Evolutionary conservation across 2,797 vertebrate species (phyloP).

Genomic region (Atherinosoma microstoma): DNA sequence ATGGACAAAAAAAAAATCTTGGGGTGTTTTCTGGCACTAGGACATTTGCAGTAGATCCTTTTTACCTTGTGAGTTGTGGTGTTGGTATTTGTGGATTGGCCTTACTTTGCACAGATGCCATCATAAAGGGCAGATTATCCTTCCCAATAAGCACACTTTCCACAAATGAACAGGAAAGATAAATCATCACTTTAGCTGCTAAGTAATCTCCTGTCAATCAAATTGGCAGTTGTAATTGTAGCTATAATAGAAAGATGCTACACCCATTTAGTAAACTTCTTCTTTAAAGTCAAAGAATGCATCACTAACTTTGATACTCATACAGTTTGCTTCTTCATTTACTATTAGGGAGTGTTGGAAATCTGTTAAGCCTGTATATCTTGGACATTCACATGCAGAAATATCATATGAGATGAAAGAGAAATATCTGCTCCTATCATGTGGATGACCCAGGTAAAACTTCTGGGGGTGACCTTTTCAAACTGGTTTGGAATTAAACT

Average conservation of each 20-base stretch:
- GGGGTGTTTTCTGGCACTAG: too few relatives aligned
- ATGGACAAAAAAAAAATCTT: too few relatives aligned
- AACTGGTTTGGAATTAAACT: conserved; percentile 70
- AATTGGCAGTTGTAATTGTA: background rate
- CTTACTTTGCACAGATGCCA: too few relatives aligned
- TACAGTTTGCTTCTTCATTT: conserved; percentile 10
- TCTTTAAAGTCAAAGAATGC: background rate
- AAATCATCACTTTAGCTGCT: background rate
- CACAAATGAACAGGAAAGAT: background rate
- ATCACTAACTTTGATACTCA: background rate
- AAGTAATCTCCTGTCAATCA: background rate
- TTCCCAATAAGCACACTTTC: background rate
- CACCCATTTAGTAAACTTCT: background rate
- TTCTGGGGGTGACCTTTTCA: conserved; percentile 62
- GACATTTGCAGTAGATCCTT: too few relatives aligned
- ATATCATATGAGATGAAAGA: conserved; percentile 19
- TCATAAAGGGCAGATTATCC: background rate
- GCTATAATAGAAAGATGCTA: background rate
- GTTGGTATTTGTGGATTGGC: too few relatives aligned
- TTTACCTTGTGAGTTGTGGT: too few relatives aligned
- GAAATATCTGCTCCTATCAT: conserved; percentile 45
- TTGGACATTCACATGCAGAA: conserved; percentile 8
- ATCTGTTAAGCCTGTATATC: conserved; percentile 1
- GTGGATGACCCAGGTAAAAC: conserved; percentile 42
- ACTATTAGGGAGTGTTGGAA: conserved; percentile 43